A percentile compares a stretch with the other conserved stretches of the same genome.
These are phyloP conservation scores for Galagoides demidoff DNA, from an alignment of 2,797 vertebrate species.

Conservation along the genomic window DNA sequence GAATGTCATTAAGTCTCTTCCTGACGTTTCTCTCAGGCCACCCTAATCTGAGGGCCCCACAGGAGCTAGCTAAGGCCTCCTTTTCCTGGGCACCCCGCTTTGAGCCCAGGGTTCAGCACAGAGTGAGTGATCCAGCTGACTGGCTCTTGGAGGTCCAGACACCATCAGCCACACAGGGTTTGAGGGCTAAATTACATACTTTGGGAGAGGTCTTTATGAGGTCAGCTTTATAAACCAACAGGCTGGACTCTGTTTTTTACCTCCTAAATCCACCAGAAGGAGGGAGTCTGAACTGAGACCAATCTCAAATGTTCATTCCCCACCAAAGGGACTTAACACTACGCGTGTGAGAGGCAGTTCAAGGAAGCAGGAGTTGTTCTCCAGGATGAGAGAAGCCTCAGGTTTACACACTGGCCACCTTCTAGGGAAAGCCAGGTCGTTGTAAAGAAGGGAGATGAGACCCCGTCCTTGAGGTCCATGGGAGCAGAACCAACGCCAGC, in stretches of 20 bases:
- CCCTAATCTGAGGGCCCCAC: background rate
- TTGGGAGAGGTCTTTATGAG: background rate
- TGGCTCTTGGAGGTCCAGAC: background rate
- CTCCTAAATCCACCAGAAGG: background rate
- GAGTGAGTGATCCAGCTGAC: background rate
- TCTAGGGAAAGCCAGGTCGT: background rate
- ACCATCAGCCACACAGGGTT: background rate
- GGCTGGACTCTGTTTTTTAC: background rate
- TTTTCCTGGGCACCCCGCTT: background rate
- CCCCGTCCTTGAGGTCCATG: background rate
- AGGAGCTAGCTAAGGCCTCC: background rate
- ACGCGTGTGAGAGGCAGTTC: background rate
- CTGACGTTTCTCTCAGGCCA: background rate
- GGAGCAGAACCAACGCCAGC: background rate
- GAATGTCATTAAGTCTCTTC: background rate
- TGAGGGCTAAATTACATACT: background rate
- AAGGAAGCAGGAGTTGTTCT: background rate
- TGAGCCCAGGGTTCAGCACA: background rate
- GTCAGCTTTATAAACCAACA: background rate
- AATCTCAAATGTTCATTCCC: conserved; percentile 1
- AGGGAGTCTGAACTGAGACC: background rate
- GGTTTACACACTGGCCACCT: background rate
- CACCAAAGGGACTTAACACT: background rate
- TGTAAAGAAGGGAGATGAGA: background rate
- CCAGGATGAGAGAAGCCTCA: background rate